Evolutionary conservation across 1,140 invertebrate genomes (phyloP).

Genomic region (Schlechtendalia chinensis): DNA sequence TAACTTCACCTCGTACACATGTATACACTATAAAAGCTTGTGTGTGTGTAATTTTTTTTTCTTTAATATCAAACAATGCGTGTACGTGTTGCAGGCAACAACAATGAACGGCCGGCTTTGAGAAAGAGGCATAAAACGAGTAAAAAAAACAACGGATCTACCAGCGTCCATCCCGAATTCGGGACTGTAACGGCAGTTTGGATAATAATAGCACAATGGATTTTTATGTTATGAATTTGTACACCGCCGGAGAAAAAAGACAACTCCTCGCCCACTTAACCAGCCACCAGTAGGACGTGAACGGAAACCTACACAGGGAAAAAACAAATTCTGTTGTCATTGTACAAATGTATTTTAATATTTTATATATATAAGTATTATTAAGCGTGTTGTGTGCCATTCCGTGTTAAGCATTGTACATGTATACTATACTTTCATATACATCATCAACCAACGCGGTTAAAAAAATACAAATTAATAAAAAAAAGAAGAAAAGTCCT

Average conservation of each 20-base stretch:
- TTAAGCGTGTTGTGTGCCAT: background rate
- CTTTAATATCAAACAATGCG: constrained; percentile 18
- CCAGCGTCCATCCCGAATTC: background rate
- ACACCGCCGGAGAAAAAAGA: background rate
- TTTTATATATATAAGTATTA: background rate
- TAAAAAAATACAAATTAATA: no score
- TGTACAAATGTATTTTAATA: constrained; percentile 35
- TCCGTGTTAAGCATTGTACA: background rate
- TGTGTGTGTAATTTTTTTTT: background rate
- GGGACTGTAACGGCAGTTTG: background rate
- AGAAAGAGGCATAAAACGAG: constrained; percentile 27
- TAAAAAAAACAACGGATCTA: constrained; percentile 5
- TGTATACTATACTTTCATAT: background rate
- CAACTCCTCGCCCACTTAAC: no score
- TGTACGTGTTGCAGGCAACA: constrained; percentile 35
- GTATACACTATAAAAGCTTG: no score
- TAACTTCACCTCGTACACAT: background rate
- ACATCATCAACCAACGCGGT: background rate
- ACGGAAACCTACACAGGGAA: no score
- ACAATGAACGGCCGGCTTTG: constrained; percentile 30
- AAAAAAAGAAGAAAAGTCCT: no score
- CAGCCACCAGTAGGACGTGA: no score
- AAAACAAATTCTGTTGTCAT: background rate
- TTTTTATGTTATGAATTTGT: constrained; percentile 26
- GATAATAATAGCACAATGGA: constrained; percentile 31